Conservation (phyloP, 1,140 invertebrate species). For the Drosophila sturtevanti region DNA sequence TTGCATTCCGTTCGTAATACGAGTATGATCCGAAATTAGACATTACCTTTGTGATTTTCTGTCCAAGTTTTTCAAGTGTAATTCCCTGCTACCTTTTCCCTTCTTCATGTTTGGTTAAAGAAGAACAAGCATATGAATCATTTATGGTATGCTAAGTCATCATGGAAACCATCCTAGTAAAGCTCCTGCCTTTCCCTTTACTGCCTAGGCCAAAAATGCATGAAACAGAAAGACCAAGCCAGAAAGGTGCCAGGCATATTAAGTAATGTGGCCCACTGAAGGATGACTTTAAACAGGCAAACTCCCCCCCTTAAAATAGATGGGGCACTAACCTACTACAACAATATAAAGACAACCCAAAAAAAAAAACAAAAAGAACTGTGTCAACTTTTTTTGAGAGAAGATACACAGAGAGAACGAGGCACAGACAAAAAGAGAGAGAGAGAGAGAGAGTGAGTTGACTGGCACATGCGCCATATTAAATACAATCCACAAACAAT, state of each 20-base stretch:
- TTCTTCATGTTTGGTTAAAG: not conserved
- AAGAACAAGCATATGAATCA: conserved; percentile 61
- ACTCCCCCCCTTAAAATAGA: conserved; percentile 26
- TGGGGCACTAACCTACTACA: conserved; percentile 76
- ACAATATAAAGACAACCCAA: conserved; percentile 23
- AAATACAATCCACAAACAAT: conserved; percentile 67
- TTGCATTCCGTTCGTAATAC: not conserved
- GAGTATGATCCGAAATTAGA: not conserved
- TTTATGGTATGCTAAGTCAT: conserved; percentile 70
- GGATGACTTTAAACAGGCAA: conserved; percentile 24
- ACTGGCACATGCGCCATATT: conserved; percentile 43
- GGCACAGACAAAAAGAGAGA: too few species aligned
- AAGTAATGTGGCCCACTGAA: conserved; percentile 49
- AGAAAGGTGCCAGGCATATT: conserved; percentile 72
- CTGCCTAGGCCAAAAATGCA: conserved; percentile 14
- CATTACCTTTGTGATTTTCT: not conserved
- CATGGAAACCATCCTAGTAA: not conserved
- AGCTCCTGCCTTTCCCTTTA: conserved; percentile 14
- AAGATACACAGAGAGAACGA: conserved; percentile 18
- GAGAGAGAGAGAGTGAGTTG: conserved; percentile 3
- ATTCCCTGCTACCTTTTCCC: not conserved
- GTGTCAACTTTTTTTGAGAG: conserved; percentile 50
- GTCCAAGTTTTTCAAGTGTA: conserved; percentile 1
- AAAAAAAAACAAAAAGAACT: conserved; percentile 18
- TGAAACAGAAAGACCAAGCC: conserved; percentile 30